Base-by-base conservation (phyloP, 2,113 vertebrate genomes). In the Bombycilla garrulus region DNA sequence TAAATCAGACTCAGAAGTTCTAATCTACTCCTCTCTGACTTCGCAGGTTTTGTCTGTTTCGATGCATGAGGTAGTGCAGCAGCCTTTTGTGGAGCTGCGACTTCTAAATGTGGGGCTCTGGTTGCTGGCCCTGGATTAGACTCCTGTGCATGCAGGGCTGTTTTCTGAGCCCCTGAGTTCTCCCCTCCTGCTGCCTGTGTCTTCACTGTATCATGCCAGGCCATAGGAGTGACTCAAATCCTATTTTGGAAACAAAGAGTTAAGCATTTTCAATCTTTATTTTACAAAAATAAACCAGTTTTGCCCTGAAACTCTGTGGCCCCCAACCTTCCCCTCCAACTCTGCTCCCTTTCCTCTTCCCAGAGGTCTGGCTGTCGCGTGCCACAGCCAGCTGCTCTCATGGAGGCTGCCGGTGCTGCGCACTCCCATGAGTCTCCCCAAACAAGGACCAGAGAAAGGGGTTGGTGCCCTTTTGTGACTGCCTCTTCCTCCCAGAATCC, bases 201-300 rank as follows among this genome's bases (percentile, higher is more conserved):
- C 57, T 22, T 90, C 48, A 22, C 17, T n/a, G 29, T 42, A 47
- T 73, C n/a, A 69, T 6, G 16, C 11, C 1, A 0, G 47, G 31
- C 35, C n/a, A 80, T 44, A 74, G 47, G 23, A 45, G 29, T 50
- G n/a, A 47, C 31, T 77, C 40, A 71, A 12, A n/a, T 38, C 70
- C 80, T 62, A 38, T 70, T 83, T 92, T 65, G 23, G 35, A 94
- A 92, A 94, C 53, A 86, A 88, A 73, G 56, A 78, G 5, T 65
- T 73, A 91, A 86, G n/a, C 56, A 58, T 90, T 93, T 97, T 93
- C 28, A 80, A 90, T 61, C 86, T 97, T 97, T 97, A 97, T 97
- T 97, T 95, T 94, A 90, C 53, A 96, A 97, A 97, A 95, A 92
- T 93, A 95, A 89, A 96, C 40, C 54, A 92, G 12, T 94, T 92